phyloP scores from a whole-genome alignment of 2,797 vertebrate genomes.

The Hirundo rustica region DNA sequence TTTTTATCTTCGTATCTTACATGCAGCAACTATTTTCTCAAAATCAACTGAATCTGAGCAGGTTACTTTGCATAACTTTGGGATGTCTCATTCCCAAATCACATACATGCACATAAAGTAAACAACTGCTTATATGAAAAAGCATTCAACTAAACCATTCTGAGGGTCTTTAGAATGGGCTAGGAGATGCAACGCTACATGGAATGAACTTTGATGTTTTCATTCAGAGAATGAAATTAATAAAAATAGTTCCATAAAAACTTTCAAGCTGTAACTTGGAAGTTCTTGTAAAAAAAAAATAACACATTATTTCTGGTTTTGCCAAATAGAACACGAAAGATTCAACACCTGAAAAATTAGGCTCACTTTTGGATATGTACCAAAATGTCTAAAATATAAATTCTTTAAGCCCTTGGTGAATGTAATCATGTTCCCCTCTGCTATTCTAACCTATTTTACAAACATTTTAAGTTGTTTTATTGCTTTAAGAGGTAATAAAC shows the following conservation, averaged over 20 bases:
- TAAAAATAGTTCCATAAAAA: background rate
- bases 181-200: background rate
- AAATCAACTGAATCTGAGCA: background rate
- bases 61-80: background rate
- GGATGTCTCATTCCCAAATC: background rate
- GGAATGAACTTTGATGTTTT: background rate
- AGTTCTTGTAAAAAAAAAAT: background rate
- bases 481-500: background rate
- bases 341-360: background rate
- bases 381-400: background rate
- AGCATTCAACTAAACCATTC: background rate
- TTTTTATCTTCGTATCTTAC: background rate
- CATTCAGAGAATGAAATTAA: background rate
- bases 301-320: background rate
- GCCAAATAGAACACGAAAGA: background rate
- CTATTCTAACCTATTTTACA: background rate
- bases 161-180: background rate
- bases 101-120: background rate
- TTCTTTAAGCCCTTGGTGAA: background rate
- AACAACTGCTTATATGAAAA: background rate
- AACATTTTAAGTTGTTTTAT: background rate
- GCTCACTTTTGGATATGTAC: background rate
- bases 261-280: background rate
- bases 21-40: background rate
- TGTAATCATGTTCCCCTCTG: background rate